Evolutionary conservation across 2,113 vertebrate genomes (phyloP).

Genomic region (Hemiscyllium ocellatum): DNA sequence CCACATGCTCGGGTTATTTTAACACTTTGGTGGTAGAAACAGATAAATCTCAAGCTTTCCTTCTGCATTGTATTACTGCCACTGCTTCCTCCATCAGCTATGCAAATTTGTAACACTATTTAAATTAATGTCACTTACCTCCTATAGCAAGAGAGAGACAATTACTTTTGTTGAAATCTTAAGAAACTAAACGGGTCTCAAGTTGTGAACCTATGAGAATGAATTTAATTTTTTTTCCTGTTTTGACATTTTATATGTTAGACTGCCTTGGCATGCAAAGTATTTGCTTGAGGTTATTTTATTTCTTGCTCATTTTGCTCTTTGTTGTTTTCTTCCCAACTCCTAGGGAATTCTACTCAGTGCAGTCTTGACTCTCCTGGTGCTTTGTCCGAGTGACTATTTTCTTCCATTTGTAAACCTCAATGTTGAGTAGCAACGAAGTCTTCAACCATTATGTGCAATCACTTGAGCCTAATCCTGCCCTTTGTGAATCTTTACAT

Average conservation of each 20-base stretch:
- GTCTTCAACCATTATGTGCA: neutral
- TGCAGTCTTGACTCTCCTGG: neutral
- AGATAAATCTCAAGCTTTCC: neutral
- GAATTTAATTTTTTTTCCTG: neutral
- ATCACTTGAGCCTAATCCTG: neutral
- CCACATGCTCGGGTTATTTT: slow-evolving; percentile 20
- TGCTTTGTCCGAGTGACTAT: neutral
- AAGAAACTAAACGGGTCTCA: neutral
- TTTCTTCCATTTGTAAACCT: neutral
- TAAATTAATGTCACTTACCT: neutral
- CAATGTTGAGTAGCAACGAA: too few species aligned
- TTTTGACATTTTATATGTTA: neutral
- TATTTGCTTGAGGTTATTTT: neutral
- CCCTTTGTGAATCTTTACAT: neutral
- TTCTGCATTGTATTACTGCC: neutral
- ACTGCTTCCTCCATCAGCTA: neutral
- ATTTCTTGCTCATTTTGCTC: neutral
- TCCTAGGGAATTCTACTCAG: neutral
- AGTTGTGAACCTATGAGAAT: neutral
- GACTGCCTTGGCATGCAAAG: neutral
- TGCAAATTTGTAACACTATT: slow-evolving; percentile 8
- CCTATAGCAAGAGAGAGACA: neutral
- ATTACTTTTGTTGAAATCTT: neutral
- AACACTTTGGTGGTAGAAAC: slow-evolving; percentile 1
- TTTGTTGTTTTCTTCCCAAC: neutral